These are phyloP conservation scores for Crypturellus tataupa DNA, from an alignment of 2,797 vertebrate species.

Conservation along the genomic window DNA sequence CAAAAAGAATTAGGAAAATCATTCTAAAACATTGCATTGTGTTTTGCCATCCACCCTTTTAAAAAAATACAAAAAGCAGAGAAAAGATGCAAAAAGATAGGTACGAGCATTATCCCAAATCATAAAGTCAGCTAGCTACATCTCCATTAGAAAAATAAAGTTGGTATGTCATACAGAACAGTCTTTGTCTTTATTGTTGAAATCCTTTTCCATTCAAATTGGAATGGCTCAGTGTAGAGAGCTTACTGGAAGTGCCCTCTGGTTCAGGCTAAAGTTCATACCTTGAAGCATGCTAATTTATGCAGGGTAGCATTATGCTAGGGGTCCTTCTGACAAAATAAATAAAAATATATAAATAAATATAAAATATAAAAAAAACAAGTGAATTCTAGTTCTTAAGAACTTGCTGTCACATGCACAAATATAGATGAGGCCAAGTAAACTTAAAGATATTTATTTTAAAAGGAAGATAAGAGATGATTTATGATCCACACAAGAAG, in stretches of 20 bases:
- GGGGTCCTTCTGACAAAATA: background rate
- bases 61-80: background rate
- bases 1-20: background rate
- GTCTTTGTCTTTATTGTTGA: background rate
- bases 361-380: background rate
- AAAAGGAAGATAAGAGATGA: background rate
- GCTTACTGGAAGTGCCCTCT: background rate
- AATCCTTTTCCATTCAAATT: background rate
- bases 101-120: background rate
- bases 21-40: background rate
- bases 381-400: background rate
- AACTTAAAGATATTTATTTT: background rate
- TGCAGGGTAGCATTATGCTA: background rate
- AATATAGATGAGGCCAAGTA: rapidly evolving
- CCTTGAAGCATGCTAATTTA: background rate
- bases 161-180: background rate
- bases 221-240: background rate
- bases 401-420: background rate
- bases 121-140: background rate
- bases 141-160: background rate
- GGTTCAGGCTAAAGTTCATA: background rate
- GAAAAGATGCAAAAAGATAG: background rate
- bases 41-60: background rate
- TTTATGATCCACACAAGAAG: background rate
- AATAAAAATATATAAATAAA: no score